Evolutionary conservation across 2,888 invertebrate genomes (phyloP), one percentile per base, ranked within the genome.

Genomic region (Ennomos fuscantarius): DNA sequence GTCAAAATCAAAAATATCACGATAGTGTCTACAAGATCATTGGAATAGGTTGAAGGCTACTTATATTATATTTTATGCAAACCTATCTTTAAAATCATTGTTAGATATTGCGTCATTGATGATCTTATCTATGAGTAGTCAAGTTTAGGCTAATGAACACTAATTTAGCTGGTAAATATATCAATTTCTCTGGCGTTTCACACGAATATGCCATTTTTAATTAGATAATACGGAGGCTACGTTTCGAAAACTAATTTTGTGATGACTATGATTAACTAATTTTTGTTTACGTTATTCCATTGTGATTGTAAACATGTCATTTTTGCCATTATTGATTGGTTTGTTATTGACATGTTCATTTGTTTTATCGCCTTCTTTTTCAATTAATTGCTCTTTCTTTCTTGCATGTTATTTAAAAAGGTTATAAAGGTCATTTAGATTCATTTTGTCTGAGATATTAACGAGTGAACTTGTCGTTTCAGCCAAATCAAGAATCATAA

Each of bases 51-150:
- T 2, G 15, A 15, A 15, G 1, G 15, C 3, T 15, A 15, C 1
- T 3, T 2, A 15, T 3, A 24, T 24, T 24, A 6, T 24, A 24
- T 24, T 2, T 24, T 24, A 24, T 24, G 24, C 24, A 36, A 36
- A 46, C 8, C 2, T 31, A 36, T 24, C 31, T 11, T 15, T n/a
- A 8, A 45, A 35, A 43, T 39, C 52, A 66, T 58, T 63, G 60
- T 57, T 33, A 49, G 54, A 44, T 41, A 66, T 74, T 73, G 55
- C 77, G 72, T 79, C 78, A 80, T 61, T 70, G 67, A 66, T 69
- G 69, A 69, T 66, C 62, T 62, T 65, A 68, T 65, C 63, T 50
- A 54, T 57, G 60, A 57, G 60, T 60, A 48, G 61, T 50, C 62
- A 58, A 61, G 57, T 51, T 60, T 9, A 9, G 13, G 13, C 36